Conservation (phyloP, 2,888 invertebrate species). For the Ceriagrion tenellum region DNA sequence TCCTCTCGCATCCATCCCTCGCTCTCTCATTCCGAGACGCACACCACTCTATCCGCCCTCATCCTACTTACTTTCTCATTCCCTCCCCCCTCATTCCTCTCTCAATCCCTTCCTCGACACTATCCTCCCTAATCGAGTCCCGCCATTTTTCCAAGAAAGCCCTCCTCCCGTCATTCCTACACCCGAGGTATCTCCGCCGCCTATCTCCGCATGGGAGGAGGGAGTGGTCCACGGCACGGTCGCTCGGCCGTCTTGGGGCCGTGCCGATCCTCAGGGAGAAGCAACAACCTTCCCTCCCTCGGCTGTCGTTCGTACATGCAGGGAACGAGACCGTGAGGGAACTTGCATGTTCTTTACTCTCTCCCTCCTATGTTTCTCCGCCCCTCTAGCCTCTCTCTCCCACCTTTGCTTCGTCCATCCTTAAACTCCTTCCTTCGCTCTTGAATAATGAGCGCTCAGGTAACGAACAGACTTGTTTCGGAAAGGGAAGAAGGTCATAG, state of each 20-base stretch:
- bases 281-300: conserved; percentile 3
- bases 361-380: background rate
- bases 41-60: background rate
- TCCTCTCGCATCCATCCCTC: background rate
- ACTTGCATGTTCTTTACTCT: conserved; percentile 13
- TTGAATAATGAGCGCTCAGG: conserved; percentile 31
- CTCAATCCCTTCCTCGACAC: background rate
- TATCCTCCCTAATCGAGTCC: conserved; percentile 35
- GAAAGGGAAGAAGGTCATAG: background rate
- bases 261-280: background rate
- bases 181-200: conserved; percentile 37
- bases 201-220: conserved; percentile 40
- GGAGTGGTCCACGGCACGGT: conserved; percentile 54
- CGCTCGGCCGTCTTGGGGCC: background rate
- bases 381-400: background rate
- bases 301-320: background rate
- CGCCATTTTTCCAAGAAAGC: conserved; percentile 61
- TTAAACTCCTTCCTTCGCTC: background rate
- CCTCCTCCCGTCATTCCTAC: conserved; percentile 30
- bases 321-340: conserved; percentile 34
- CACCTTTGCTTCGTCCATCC: background rate
- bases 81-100: background rate
- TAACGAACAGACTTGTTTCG: conserved; percentile 11
- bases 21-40: background rate
- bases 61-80: background rate